Evolutionary conservation across 2,888 invertebrate genomes (phyloP).

Genomic region (Dinocampus coccinellae): DNA sequence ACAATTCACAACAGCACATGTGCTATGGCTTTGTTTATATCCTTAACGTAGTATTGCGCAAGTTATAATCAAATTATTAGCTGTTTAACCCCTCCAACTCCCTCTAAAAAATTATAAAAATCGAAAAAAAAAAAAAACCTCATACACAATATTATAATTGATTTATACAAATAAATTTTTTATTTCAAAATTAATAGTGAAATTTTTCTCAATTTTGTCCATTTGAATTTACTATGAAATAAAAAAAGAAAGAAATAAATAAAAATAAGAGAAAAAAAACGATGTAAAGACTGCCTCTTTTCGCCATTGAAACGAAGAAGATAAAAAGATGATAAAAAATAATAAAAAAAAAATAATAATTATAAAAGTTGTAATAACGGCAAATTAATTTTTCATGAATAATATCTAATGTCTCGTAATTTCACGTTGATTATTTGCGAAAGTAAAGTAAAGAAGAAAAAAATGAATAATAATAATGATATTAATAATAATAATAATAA

Average conservation of each 20-base stretch:
- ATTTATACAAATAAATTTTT: too few relatives aligned
- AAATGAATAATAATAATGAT: too few relatives aligned
- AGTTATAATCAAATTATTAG: slow-evolving; percentile 42
- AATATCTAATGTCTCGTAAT: slow-evolving; percentile 7
- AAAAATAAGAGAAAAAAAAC: neutral
- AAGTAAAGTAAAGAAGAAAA: slow-evolving; percentile 36
- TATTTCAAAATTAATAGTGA: neutral
- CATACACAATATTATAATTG: neutral
- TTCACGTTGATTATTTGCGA: slow-evolving; percentile 20
- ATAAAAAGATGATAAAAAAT: neutral
- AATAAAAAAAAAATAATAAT: too few relatives aligned
- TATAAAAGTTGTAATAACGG: too few relatives aligned
- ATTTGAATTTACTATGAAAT: neutral
- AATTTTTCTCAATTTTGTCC: neutral
- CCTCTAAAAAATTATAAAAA: too few relatives aligned
- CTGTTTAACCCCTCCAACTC: too few relatives aligned
- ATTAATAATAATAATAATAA: too few relatives aligned
- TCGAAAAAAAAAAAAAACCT: neutral
- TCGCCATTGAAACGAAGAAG: slow-evolving; percentile 18
- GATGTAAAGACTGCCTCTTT: slow-evolving; percentile 31
- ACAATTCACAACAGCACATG: slow-evolving; percentile 46
- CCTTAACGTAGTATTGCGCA: slow-evolving; percentile 49
- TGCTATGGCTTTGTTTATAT: slow-evolving; percentile 49
- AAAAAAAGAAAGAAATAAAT: neutral
- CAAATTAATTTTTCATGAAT: neutral